Evolutionary conservation across 1,140 invertebrate genomes (phyloP).

Genomic region (Drosophila trapezifrons): DNA sequence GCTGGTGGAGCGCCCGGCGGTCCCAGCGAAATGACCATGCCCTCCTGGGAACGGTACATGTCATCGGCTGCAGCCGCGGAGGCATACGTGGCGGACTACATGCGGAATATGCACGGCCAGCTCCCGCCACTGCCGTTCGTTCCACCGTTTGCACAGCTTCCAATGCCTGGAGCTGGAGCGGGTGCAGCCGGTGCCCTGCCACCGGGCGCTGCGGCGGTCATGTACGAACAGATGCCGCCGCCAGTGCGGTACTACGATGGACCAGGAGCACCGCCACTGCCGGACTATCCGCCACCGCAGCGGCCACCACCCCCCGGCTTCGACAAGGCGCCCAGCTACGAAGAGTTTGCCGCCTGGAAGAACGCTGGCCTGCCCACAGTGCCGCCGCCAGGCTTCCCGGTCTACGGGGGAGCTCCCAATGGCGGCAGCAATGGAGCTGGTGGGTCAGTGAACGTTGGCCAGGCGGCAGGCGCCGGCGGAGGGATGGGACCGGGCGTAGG

Average conservation of each 20-base stretch:
- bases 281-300: conserved; percentile 86
- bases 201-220: conserved; percentile 86
- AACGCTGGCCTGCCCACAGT: conserved; percentile 85
- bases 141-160: conserved; percentile 86
- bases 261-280: conserved; percentile 86
- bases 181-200: conserved; percentile 89
- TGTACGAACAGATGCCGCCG: conserved; percentile 85
- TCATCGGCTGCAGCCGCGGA: conserved; percentile 88
- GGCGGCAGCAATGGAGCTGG: conserved; percentile 59
- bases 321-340: conserved; percentile 90
- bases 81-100: conserved; percentile 91
- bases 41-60: conserved; percentile 84
- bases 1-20: conserved; percentile 77
- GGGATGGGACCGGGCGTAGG: conserved; percentile 29
- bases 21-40: conserved; percentile 84
- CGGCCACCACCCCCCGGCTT: conserved; percentile 85
- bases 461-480: conserved; percentile 21
- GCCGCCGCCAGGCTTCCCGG: conserved; percentile 72
- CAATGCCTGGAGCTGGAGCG: conserved; percentile 83
- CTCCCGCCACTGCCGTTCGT: conserved; percentile 90
- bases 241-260: conserved; percentile 92
- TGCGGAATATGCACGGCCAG: conserved; percentile 92
- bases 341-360: conserved; percentile 94
- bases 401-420: conserved; percentile 55
- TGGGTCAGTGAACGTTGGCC: conserved; percentile 9